A percentile compares a stretch with the other conserved stretches of the same genome.
These are phyloP conservation scores for Polydesmus complanatus DNA, from an alignment of 2,888 invertebrate species.

Conservation along the genomic window DNA sequence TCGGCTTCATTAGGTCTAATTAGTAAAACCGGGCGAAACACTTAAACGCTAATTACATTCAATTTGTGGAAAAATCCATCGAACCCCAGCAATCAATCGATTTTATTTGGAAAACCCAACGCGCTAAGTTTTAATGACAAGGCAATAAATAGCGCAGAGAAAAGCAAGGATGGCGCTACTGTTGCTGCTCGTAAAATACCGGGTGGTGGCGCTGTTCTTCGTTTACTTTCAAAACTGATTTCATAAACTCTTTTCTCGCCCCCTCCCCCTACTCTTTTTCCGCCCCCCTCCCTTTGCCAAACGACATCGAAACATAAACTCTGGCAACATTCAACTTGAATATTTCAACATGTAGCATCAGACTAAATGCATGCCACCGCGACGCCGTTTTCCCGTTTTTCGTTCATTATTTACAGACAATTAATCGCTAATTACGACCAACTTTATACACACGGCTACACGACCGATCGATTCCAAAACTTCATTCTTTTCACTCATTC, in stretches of 20 bases:
- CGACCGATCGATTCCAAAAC: neutral
- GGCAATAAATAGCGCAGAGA: neutral
- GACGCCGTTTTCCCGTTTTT: neutral
- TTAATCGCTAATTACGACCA: neutral
- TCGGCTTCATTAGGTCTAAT: neutral
- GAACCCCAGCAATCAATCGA: neutral
- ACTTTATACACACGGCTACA: neutral
- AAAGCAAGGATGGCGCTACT: neutral
- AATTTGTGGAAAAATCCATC: neutral
- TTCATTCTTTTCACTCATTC: neutral
- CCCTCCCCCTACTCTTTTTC: neutral
- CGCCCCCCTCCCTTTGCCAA: neutral
- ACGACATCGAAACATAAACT: neutral
- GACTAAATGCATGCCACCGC: neutral
- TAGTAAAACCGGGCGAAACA: neutral
- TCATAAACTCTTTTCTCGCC: neutral
- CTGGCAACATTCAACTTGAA: neutral
- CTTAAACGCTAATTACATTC: neutral
- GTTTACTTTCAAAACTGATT: neutral
- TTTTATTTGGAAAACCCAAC: neutral
- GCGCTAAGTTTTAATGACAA: neutral
- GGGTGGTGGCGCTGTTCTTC: neutral
- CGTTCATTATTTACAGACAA: neutral
- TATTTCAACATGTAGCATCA: neutral
- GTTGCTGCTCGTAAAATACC: too few species aligned